These are phyloP conservation scores for Oriolus oriolus DNA, from an alignment of 2,113 vertebrate genomes.

Conservation along the genomic window DNA sequence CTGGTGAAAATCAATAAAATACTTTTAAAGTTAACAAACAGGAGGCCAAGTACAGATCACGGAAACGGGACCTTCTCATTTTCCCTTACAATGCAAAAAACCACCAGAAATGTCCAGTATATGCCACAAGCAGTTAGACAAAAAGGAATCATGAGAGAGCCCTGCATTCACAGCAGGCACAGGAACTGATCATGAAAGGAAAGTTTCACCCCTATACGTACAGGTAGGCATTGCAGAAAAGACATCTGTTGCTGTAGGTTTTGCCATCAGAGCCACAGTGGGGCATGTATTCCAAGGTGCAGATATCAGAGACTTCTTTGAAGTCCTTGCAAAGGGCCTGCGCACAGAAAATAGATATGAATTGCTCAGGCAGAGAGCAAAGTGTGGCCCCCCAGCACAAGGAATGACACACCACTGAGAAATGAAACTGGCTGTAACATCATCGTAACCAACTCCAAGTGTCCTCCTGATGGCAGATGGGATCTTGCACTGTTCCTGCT, in stretches of 20 bases:
- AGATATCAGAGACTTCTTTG: rapidly evolving
- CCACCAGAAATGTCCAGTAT: background rate
- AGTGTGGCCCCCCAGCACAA: background rate
- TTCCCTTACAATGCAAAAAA: background rate
- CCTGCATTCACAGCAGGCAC: background rate
- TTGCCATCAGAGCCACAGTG: slow-evolving; percentile 67
- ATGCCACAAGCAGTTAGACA: background rate
- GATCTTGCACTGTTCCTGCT: background rate
- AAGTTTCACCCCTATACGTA: background rate
- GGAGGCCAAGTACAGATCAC: background rate
- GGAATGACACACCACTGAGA: background rate
- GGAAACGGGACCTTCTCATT: background rate
- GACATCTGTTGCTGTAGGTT: slow-evolving; percentile 35
- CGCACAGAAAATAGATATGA: background rate
- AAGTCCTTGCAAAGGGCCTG: background rate
- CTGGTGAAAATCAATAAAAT: background rate
- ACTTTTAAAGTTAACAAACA: background rate
- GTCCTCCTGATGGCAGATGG: background rate
- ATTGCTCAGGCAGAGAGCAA: background rate
- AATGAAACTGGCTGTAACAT: background rate
- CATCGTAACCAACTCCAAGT: background rate
- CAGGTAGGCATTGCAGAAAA: slow-evolving; percentile 56
- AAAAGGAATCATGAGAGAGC: background rate
- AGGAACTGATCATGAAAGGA: background rate
- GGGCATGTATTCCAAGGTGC: background rate